Evolutionary conservation across 1,140 invertebrate species (phyloP).

Genomic region (Lasioglossum baleicum): DNA sequence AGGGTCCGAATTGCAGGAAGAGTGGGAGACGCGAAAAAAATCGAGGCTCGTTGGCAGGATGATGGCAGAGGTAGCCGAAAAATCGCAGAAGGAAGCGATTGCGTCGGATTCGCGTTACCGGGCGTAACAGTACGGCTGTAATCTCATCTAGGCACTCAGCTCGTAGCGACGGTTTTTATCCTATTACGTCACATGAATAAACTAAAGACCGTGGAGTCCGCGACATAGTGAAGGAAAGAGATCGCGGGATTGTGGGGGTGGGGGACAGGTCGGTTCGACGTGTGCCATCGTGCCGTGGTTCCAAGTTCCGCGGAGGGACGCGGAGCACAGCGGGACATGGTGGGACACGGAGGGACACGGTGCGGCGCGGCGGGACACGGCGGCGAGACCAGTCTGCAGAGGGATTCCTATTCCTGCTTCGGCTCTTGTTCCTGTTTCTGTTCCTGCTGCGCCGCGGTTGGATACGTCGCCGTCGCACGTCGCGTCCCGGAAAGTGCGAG

Average conservation of each 20-base stretch:
- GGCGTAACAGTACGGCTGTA: conserved; percentile 72
- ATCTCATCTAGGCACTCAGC: conserved; percentile 78
- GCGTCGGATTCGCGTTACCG: conserved; percentile 69
- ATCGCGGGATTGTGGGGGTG: conserved; percentile 45
- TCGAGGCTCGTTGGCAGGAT: not conserved
- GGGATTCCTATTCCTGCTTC: not conserved
- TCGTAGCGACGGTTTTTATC: conserved; percentile 78
- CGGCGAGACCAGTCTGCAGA: conserved; percentile 14
- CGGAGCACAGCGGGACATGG: too few relatives aligned
- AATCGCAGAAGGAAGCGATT: conserved; percentile 64
- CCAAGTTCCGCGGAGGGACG: conserved; percentile 10
- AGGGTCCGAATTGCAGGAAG: not conserved
- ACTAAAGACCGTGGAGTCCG: conserved; percentile 75
- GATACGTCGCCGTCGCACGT: not conserved
- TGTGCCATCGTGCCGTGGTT: conserved; percentile 58
- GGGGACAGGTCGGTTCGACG: conserved; percentile 32
- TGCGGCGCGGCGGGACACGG: not conserved
- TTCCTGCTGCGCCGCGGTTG: not conserved
- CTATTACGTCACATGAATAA: conserved; percentile 80
- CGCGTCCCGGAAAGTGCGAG: conserved; percentile 1
- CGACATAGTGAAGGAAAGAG: conserved; percentile 55
- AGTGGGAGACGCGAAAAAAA: not conserved
- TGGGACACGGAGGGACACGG: too few relatives aligned
- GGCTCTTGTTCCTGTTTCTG: too few relatives aligned
- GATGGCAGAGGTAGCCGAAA: conserved; percentile 40